A percentile compares a stretch with the other conserved stretches of the same genome.
These are phyloP conservation scores for Actenoides hombroni DNA, from an alignment of 2,113 vertebrate genomes.

Conservation along the genomic window DNA sequence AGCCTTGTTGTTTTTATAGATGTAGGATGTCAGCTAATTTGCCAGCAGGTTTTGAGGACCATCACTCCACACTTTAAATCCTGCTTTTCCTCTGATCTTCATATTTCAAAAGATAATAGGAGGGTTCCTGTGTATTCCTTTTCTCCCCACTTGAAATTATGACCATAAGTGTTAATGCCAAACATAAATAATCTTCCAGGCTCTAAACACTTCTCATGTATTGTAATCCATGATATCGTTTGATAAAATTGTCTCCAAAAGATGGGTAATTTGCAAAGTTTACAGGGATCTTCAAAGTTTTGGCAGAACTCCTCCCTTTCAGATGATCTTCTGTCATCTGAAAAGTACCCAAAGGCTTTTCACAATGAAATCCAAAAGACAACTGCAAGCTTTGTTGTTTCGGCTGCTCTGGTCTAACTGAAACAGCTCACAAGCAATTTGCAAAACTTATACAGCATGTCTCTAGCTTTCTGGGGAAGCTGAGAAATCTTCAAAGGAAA, in stretches of 20 bases:
- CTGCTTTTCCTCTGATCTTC: slow-evolving; percentile 70
- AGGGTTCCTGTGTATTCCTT: slow-evolving; percentile 51
- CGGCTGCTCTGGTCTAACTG: slow-evolving; percentile 62
- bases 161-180: slow-evolving; percentile 59
- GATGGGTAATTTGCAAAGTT: slow-evolving; percentile 65
- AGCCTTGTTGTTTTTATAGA: slow-evolving; percentile 40
- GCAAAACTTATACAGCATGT: slow-evolving; percentile 60
- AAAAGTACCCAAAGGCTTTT: slow-evolving; percentile 68
- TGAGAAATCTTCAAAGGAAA: slow-evolving; percentile 70
- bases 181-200: slow-evolving; percentile 68
- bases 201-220: slow-evolving; percentile 61
- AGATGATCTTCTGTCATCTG: slow-evolving; percentile 58
- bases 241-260: slow-evolving; percentile 70
- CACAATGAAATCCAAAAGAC: slow-evolving; percentile 64
- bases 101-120: slow-evolving; percentile 74
- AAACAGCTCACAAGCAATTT: slow-evolving; percentile 62
- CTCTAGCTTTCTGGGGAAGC: slow-evolving; percentile 50
- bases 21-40: slow-evolving; percentile 29
- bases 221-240: slow-evolving; percentile 65
- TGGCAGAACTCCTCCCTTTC: slow-evolving; percentile 64
- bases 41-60: slow-evolving; percentile 27
- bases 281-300: slow-evolving; percentile 52
- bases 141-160: slow-evolving; percentile 60
- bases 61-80: slow-evolving; percentile 56
- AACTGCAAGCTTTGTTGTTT: slow-evolving; percentile 70